Conservation (phyloP, 2,113 vertebrate genomes). For the Hipposideros armiger region DNA sequence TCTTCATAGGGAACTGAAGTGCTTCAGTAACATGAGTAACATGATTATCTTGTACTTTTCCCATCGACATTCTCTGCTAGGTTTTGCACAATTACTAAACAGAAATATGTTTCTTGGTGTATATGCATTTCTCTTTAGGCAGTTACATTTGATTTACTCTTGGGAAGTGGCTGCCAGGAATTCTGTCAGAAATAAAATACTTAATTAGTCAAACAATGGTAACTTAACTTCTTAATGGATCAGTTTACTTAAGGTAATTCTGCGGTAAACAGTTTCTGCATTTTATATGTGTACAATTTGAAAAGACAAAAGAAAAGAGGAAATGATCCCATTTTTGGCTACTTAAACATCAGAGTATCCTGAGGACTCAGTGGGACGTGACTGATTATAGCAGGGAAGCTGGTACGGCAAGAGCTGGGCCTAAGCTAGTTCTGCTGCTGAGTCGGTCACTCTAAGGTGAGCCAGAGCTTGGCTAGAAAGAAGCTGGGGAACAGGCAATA, state of each 20-base stretch:
- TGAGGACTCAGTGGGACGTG: neutral
- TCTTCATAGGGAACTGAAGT: slow-evolving; percentile 44
- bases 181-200: slow-evolving; percentile 77
- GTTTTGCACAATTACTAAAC: slow-evolving; percentile 55
- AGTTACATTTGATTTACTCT: slow-evolving; percentile 49
- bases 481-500: neutral
- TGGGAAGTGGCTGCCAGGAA: slow-evolving; percentile 41
- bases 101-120: slow-evolving; percentile 53
- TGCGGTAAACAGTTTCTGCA: slow-evolving; percentile 8
- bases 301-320: neutral
- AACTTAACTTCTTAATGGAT: slow-evolving; percentile 24
- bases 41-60: slow-evolving; percentile 61
- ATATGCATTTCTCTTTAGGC: slow-evolving; percentile 39
- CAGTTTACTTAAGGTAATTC: slow-evolving; percentile 26
- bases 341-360: neutral
- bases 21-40: slow-evolving; percentile 63
- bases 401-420: neutral
- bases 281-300: slow-evolving; percentile 30
- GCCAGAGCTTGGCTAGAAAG: neutral
- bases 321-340: slow-evolving; percentile 15
- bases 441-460: neutral
- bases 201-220: slow-evolving; percentile 27
- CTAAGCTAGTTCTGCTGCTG: neutral
- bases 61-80: slow-evolving; percentile 13
- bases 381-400: neutral